Evolutionary conservation across 2,888 invertebrate genomes (phyloP), one percentile per base, ranked within the genome.

Genomic region (Entomobrya proxima): DNA sequence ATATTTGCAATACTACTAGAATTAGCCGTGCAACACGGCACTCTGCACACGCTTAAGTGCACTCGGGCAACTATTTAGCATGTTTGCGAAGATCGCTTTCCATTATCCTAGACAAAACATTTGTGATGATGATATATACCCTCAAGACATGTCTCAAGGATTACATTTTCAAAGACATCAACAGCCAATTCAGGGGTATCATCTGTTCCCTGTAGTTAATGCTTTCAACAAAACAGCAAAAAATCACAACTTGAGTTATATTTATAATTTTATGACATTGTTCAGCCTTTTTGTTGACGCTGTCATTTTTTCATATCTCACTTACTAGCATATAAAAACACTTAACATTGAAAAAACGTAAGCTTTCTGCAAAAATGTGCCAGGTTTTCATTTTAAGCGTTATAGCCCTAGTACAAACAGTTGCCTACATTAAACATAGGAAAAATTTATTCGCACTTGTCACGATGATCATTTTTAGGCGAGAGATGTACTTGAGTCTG

Each of bases 81-180:
- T 32, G 32, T 61, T 30, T 32, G 61, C n/a, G 4, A 32, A 61
- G 61, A 32, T 61, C 61, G n/a, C 32, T 61, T 61, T 61, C 32
- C 32, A 32, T 61, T 61, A 32, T 61, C 32, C 15, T 7, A 30
- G n/a, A 30, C 13, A 74, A 50, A 44, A 27, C n/a, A n/a, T n/a
- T n/a, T n/a, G n/a, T n/a, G n/a, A n/a, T 6, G 1, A 27, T 74
- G 30, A 30, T 30, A 74, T 47, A 5, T 80, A 40, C 81, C 72
- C 61, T 74, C 21, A 58, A 72, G 74, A 74, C 72, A 74, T 61
- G 37, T 44, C 81, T 58, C 72, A 81, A 81, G 81, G 81, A 61
- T 81, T 44, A 81, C 58, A 72, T 74, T 81, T 74, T 72, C 44
- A 72, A 81, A 81, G 81, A 81, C 81, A 74, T 81, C 81, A 81